Conservation (phyloP, 1,140 invertebrate genomes). For the Bacillus rossius region DNA sequence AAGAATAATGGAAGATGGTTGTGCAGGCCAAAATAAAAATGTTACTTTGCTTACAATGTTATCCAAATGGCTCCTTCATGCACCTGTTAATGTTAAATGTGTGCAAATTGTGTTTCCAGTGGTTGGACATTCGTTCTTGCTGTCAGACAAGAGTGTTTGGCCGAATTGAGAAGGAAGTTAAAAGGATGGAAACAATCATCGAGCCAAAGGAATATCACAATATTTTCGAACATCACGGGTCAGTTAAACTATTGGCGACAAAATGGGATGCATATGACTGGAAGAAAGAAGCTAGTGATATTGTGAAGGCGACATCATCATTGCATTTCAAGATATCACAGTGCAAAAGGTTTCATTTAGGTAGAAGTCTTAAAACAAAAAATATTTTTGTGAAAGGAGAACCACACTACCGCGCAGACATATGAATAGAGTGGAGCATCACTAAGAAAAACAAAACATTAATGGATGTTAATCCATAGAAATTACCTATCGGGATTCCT, state of each 20-base stretch:
- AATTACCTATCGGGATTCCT: too few species aligned
- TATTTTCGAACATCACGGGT: too few species aligned
- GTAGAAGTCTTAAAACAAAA: conserved; percentile 15
- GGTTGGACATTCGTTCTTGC: conserved; percentile 28
- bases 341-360: too few species aligned
- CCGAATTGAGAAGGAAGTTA: conserved; percentile 24
- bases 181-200: conserved; percentile 20
- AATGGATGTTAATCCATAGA: too few species aligned
- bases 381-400: too few species aligned
- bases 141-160: conserved; percentile 26
- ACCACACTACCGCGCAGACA: conserved; percentile 20
- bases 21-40: conserved; percentile 30
- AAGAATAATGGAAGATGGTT: conserved; percentile 25
- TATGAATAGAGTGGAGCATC: too few species aligned
- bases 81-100: conserved; percentile 20
- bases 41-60: conserved; percentile 21
- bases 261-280: conserved; percentile 16
- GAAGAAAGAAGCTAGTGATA: too few species aligned
- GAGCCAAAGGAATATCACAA: too few species aligned
- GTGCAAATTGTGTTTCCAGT: conserved; percentile 27
- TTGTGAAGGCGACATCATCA: too few species aligned
- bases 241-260: not conserved
- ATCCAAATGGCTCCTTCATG: conserved; percentile 17
- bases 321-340: too few species aligned
- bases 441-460: too few species aligned